Conservation (phyloP, 1,140 invertebrate genomes). For the Rhizoglyphus robini region DNA sequence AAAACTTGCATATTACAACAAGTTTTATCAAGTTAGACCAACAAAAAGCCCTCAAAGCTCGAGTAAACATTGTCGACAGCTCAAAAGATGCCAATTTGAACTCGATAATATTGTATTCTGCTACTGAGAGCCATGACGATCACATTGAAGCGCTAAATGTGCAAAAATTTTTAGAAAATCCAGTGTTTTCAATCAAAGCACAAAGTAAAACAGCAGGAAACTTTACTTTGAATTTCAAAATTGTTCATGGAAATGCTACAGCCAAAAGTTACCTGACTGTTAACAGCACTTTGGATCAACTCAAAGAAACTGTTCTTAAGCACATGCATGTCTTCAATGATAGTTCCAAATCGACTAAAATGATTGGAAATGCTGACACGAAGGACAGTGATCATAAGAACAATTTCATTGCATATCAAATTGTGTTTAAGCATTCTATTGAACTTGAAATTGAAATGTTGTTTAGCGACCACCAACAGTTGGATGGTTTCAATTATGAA, state of each 20-base stretch:
- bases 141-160: constrained; percentile 31
- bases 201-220: background rate
- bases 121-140: constrained; percentile 32
- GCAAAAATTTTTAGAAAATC: background rate
- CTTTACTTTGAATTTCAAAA: constrained; percentile 20
- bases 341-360: constrained; percentile 27
- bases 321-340: constrained; percentile 28
- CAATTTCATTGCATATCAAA: constrained; percentile 61
- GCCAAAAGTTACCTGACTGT: constrained; percentile 49
- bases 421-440: constrained; percentile 64
- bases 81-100: constrained; percentile 26
- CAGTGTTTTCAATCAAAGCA: background rate
- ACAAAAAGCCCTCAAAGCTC: constrained; percentile 60
- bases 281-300: constrained; percentile 47
- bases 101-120: constrained; percentile 40
- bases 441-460: constrained; percentile 62
- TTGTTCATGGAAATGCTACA: background rate
- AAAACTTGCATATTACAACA: constrained; percentile 58
- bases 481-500: constrained; percentile 13
- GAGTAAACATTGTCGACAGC: constrained; percentile 40
- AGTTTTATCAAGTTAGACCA: constrained; percentile 89
- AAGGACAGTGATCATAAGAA: constrained; percentile 34
- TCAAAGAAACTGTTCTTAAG: constrained; percentile 60
- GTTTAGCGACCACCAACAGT: constrained; percentile 31
- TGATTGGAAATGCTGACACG: constrained; percentile 25